These are phyloP conservation scores for Drosophila melanosoma DNA, from an alignment of 2,888 invertebrate genomes.

Conservation along the genomic window DNA sequence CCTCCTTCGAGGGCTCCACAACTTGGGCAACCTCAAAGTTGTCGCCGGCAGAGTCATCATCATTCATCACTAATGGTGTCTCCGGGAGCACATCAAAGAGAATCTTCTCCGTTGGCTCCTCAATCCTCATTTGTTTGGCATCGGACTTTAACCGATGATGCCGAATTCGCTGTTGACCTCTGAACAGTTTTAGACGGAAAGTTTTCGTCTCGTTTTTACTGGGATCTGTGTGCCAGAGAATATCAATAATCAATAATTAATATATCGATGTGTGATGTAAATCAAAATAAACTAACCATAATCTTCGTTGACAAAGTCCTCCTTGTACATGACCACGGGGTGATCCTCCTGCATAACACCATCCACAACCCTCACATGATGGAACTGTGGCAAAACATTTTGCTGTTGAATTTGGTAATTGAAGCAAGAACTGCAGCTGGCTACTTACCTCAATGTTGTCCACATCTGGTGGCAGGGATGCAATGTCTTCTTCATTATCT, in stretches of 20 bases:
- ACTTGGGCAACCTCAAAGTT: slow-evolving; percentile 63
- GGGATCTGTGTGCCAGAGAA: slow-evolving; percentile 56
- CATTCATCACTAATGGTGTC: slow-evolving; percentile 61
- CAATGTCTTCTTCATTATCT: slow-evolving; percentile 50
- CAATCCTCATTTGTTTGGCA: slow-evolving; percentile 12
- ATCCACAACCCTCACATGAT: slow-evolving; percentile 70
- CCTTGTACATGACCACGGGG: slow-evolving; percentile 83
- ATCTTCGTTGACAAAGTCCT: slow-evolving; percentile 83
- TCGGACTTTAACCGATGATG: slow-evolving; percentile 59
- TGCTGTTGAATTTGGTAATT: neutral
- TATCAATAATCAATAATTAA: neutral
- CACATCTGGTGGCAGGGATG: slow-evolving; percentile 51
- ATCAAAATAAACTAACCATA: slow-evolving; percentile 69
- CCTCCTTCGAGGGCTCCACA: slow-evolving; percentile 57
- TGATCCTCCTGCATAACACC: slow-evolving; percentile 77
- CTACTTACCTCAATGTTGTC: slow-evolving; percentile 82
- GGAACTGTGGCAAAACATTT: slow-evolving; percentile 57
- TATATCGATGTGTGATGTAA: neutral
- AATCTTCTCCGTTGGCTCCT: slow-evolving; percentile 68
- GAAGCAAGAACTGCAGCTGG: neutral
- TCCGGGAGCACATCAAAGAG: slow-evolving; percentile 80
- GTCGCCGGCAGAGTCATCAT: slow-evolving; percentile 51
- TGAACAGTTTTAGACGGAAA: slow-evolving; percentile 51
- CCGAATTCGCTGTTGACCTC: slow-evolving; percentile 56
- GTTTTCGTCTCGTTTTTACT: slow-evolving; percentile 57